Base-by-base conservation (phyloP, 1,140 invertebrate genomes). In the Drosophila jambulina region DNA sequence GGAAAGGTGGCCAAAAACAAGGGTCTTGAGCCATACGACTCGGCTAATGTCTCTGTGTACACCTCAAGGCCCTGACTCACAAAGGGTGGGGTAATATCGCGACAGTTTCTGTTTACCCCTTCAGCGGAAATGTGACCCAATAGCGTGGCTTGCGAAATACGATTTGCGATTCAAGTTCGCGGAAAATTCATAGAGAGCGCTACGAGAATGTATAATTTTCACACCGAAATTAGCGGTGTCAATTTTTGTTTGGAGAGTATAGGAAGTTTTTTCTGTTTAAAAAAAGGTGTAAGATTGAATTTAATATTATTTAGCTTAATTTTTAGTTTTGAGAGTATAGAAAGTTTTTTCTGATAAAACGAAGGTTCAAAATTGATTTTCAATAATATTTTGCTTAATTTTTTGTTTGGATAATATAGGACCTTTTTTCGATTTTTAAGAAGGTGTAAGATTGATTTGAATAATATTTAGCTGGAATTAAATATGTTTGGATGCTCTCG, bases 121-220 rank as follows among this genome's bases (percentile, higher is more conserved):
- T 61, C 38, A 45, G 62, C 57, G 58, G 62, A 65, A 65, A 62
- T 65, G 62, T 65, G 53, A 65, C 38, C 62, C 29, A 65, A 65
- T 60, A 29, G 62, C 62, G 9, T 7, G 19, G 57, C 43, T 46
- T 67, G 58, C 59, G 59, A 67, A 67, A 67, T 67, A 27, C 59
- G 60, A 34, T 65, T 65, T 65, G 40, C 19, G 63, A 67, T 67
- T 67, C 63, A 65, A 62, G 58, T 45, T 65, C 23, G 27, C 15
- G 38, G 62, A 10, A 42, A n/a, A 65, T 43, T 19, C 13, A 43
- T 32, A 13, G 17, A 15, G 9, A 10, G n/a, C 34, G n/a, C 34
- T n/a, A 3, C 1, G 6, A 29, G 17, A 15, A n/a, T 9, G 21
- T 21, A n/a, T 17, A 12, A 23, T 61, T 61, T 61, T 65, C 21